Base-by-base conservation (phyloP, 1,140 invertebrate species). In the Drosophila pallidifrons region DNA sequence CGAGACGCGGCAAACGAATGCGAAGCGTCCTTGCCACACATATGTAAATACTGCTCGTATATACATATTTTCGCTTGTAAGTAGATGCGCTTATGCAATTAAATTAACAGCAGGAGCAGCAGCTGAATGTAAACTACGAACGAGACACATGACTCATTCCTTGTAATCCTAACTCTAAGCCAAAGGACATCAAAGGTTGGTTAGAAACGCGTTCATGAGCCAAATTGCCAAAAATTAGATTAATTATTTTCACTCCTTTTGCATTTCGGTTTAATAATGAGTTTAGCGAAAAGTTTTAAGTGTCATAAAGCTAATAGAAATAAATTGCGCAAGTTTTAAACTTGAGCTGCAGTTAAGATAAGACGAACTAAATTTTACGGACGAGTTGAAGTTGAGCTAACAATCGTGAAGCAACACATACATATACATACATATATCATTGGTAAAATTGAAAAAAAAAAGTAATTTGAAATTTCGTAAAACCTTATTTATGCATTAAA, bases 71-170 rank as follows among this genome's bases (percentile, higher is more conserved):
- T 41, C 1, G 38, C 38, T 11, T 41, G 38, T 4, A 54, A 16
- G 28, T 43, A 32, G 6, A 32, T 35, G 51, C 7, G 49, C 8
- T 70, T 35, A 46, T 75, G 79, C 71, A 82, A 87, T 86, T 87
- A 81, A 86, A 87, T 86, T 79, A 87, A 82, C 68, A 87, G 38
- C 49, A 64, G 52, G 63, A 43, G 28, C 41, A 66, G 52, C 55
- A 68, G 64, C 52, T 65, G 28, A 6, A 30, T 30, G 38, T 10
- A 8, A n/a, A 41, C 61, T 30, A 20, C 45, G 51, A 58, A 57
- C 41, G 52, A 72, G 51, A 25, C 51, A 46, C 5, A 7, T 28
- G 2, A 30, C 25, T 16, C 10, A 30, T 25, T 20, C 45, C 5
- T 10, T 15, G 46, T 8, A 52, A 15, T 13, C n/a, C 5, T 7